Conservation (phyloP, 2,113 vertebrate genomes). For the Procavia capensis region DNA sequence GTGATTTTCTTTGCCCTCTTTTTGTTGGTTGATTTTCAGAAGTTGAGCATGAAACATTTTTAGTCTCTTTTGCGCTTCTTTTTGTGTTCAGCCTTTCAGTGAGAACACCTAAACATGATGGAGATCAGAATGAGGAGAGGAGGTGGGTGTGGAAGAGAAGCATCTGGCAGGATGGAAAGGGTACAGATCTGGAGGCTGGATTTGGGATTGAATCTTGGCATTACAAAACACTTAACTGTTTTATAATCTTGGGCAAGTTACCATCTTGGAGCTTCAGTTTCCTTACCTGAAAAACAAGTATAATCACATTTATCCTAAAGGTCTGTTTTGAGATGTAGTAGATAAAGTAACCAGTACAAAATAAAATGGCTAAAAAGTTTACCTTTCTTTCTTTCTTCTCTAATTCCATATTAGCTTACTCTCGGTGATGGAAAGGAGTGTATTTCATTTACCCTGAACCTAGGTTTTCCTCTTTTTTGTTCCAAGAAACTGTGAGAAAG, state of each 20-base stretch:
- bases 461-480: constrained; percentile 6
- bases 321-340: neutral
- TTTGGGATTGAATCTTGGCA: neutral
- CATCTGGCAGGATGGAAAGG: neutral
- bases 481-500: constrained; percentile 56
- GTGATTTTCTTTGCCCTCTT: neutral
- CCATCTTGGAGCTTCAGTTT: neutral
- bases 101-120: neutral
- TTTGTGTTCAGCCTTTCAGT: neutral
- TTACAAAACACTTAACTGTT: neutral
- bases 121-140: too few relatives aligned
- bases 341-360: neutral
- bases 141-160: neutral
- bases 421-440: neutral
- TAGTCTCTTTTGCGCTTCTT: neutral
- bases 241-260: neutral
- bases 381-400: neutral
- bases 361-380: neutral
- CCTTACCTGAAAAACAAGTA: neutral
- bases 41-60: neutral
- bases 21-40: neutral
- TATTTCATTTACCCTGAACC: neutral
- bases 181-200: neutral
- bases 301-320: neutral
- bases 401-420: neutral